Base-by-base conservation (phyloP, 2,888 invertebrate genomes). In the Agrochola lychnidis region DNA sequence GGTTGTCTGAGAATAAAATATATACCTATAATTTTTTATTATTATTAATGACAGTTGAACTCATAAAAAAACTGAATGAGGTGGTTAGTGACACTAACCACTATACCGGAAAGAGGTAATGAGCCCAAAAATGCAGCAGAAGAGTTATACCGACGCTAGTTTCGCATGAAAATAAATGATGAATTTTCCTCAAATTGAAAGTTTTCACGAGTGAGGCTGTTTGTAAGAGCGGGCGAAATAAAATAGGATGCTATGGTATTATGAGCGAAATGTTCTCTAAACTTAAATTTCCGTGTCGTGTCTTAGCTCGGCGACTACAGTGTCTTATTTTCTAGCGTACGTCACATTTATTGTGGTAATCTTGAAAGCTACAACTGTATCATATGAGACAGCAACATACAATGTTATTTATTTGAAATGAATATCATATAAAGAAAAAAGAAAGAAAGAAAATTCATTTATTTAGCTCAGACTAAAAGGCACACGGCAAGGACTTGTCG, bases 271-370 rank as follows among this genome's bases (percentile, higher is more conserved):
- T 78, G 57, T 66, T 64, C 62, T 70, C 40, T 62, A 59, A 71
- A 72, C 70, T 87, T 85, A 87, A 78, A 81, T 84, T 81, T 81
- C 78, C 85, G 78, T 74, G 30, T 48, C 67, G 45, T 76, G 56
- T 71, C 63, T 76, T 73, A 63, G 45, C 51, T 73, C 12, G 68
- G 57, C 9, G 56, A 70, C 59, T 70, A 67, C 72, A 59, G 57
- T 51, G 40, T 74, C 53, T 82, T 71, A 53, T 74, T 82, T 73
- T 85, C 67, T 62, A 30, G 57, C 67, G 42, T 25, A 71, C 53
- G 63, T 73, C 62, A 51, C 70, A 71, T 85, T 77, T 77, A 73
- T 25, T 77, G 67, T 45, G 36, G 48, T 63, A 67, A 70, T 72
- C 22, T 56, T 63, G 59, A 62, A 79, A 57, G 70, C 66, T 70